Percentiles rank a stretch among this genome's conserved stretches.
These are phyloP conservation scores for Dolichoris vasculosae DNA, from an alignment of 1,140 invertebrate species.

Conservation along the genomic window DNA sequence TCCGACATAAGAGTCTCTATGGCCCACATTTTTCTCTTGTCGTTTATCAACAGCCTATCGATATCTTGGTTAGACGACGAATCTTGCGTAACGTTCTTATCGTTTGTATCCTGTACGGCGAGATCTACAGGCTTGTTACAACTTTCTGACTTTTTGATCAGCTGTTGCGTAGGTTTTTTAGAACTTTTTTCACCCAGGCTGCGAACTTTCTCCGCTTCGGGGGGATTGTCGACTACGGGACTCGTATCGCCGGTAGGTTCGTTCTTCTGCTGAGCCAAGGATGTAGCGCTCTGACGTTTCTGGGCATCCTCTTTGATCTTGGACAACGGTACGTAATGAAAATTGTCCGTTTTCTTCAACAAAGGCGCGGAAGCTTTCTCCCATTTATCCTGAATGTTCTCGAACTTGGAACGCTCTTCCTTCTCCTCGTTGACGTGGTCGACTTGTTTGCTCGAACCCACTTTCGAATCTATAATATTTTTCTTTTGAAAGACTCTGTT, in stretches of 20 bases:
- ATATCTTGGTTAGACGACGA: not conserved
- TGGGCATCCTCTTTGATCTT: constrained; percentile 50
- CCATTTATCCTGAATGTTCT: constrained; percentile 47
- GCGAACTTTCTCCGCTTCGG: not conserved
- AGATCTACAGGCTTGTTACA: not conserved
- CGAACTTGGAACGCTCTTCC: constrained; percentile 23
- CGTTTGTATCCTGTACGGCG: not conserved
- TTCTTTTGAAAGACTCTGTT: constrained; percentile 53
- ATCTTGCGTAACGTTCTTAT: not conserved
- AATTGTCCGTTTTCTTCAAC: constrained; percentile 35
- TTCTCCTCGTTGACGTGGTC: constrained; percentile 26
- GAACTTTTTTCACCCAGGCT: constrained; percentile 15
- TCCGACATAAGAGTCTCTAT: constrained; percentile 68
- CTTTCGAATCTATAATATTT: constrained; percentile 38
- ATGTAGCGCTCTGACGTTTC: constrained; percentile 17
- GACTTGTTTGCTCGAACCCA: constrained; percentile 14
- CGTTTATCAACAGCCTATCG: constrained; percentile 56
- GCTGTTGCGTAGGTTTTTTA: constrained; percentile 23
- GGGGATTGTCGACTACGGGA: not conserved
- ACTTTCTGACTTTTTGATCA: constrained; percentile 8
- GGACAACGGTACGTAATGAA: constrained; percentile 22
- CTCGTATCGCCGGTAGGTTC: not conserved
- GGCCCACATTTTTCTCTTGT: constrained; percentile 70
- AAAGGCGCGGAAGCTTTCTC: constrained; percentile 20
- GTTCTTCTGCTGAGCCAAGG: not conserved